Percentiles rank a stretch among this genome's conserved stretches.
Conservation (phyloP, 2,888 invertebrate genomes). For the Heteromurus nitidus region DNA sequence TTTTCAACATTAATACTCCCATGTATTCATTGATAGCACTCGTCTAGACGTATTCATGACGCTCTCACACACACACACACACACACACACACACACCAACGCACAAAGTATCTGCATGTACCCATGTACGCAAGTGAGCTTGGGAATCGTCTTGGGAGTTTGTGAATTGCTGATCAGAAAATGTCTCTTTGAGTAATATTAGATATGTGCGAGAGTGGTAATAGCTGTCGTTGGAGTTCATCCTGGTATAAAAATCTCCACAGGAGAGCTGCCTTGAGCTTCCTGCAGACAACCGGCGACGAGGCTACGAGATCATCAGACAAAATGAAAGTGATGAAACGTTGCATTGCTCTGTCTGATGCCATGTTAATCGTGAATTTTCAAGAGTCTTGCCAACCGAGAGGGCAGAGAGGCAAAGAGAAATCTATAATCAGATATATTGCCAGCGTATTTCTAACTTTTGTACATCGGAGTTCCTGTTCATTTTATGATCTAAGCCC, state of each 20-base stretch:
- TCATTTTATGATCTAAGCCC: too few species aligned
- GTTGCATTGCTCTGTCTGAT: slow-evolving; percentile 8
- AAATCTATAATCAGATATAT: slow-evolving; percentile 1
- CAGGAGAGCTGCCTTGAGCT: neutral
- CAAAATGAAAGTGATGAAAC: slow-evolving; percentile 31
- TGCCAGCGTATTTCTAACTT: neutral
- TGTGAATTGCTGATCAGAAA: neutral
- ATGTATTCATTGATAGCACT: too few species aligned
- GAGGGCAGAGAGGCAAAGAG: neutral
- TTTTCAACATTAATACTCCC: slow-evolving; percentile 17
- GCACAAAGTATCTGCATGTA: neutral
- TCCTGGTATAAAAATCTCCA: slow-evolving; percentile 13
- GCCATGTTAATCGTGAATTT: slow-evolving; percentile 15
- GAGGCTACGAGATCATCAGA: neutral
- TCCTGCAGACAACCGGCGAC: neutral
- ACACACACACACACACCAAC: too few species aligned
- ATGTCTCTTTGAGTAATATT: too few species aligned
- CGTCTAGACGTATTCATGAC: too few species aligned
- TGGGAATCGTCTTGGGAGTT: slow-evolving; percentile 31
- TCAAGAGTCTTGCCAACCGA: neutral
- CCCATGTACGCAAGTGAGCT: slow-evolving; percentile 2
- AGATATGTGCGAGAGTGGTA: neutral
- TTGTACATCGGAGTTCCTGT: neutral
- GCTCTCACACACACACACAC: too few species aligned
- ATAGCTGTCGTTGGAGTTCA: slow-evolving; percentile 24